phyloP scores from a whole-genome alignment of 2,888 invertebrate species.

The Tetragonula carbonaria region DNA sequence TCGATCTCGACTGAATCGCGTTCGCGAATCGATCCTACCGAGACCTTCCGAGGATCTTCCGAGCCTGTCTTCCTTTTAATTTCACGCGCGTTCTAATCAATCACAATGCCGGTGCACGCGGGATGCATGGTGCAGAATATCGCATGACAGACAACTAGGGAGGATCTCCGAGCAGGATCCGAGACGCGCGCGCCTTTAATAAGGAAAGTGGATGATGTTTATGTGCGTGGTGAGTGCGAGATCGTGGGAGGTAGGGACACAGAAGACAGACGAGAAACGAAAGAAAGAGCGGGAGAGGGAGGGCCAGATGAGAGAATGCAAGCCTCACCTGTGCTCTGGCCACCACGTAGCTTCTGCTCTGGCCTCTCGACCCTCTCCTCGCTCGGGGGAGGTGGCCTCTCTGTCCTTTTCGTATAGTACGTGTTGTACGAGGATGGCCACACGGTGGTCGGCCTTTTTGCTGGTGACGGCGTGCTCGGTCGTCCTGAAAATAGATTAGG shows the following conservation, averaged over 20 bases:
- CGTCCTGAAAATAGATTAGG: constrained; percentile 81
- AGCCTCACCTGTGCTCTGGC: constrained; percentile 81
- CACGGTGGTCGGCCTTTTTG: constrained; percentile 80
- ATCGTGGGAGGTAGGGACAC: constrained; percentile 15
- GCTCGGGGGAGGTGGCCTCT: constrained; percentile 79
- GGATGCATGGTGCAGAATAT: constrained; percentile 81
- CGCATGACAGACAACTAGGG: constrained; percentile 57
- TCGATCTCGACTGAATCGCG: too few species aligned
- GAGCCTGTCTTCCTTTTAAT: not conserved
- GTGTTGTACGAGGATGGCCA: constrained; percentile 82
- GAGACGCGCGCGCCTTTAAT: not conserved
- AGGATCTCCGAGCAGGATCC: not conserved
- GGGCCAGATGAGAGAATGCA: constrained; percentile 70
- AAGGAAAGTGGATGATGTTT: too few species aligned
- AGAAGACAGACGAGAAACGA: constrained; percentile 39
- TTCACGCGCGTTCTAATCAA: constrained; percentile 15
- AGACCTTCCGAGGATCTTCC: too few species aligned
- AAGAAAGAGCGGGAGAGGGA: constrained; percentile 58
- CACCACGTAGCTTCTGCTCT: constrained; percentile 80
- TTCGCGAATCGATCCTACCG: not conserved
- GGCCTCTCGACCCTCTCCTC: constrained; percentile 81
- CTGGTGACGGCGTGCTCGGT: constrained; percentile 80
- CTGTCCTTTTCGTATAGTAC: constrained; percentile 81
- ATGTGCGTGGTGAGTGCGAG: constrained; percentile 10
- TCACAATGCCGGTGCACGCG: constrained; percentile 21